Conservation (phyloP, 2,113 vertebrate genomes). For the Ciconia boyciana region DNA sequence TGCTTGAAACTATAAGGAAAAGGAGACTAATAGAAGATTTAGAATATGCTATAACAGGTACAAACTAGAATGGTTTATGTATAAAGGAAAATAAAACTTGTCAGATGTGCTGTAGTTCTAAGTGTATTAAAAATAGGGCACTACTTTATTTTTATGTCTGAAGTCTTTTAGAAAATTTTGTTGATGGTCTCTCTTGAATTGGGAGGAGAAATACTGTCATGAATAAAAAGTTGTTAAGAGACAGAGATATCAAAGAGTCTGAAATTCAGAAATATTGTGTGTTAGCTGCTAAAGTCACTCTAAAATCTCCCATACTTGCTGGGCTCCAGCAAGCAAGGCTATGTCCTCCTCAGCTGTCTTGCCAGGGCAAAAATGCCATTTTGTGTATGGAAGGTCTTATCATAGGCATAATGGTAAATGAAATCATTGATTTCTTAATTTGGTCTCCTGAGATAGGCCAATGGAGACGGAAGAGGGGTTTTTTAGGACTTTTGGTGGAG, state of each 20-base stretch:
- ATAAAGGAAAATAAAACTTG: constrained; percentile 11
- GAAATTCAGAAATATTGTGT: not conserved
- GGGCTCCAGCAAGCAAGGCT: not conserved
- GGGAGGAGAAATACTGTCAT: not conserved
- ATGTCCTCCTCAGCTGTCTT: not conserved
- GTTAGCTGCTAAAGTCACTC: not conserved
- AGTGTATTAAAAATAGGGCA: not conserved
- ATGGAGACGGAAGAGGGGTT: not conserved
- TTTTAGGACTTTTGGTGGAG: not conserved
- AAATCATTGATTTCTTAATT: not conserved
- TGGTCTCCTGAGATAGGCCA: not conserved
- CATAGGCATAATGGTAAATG: not conserved
- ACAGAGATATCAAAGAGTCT: not conserved
- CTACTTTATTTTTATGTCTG: not conserved
- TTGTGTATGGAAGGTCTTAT: not conserved
- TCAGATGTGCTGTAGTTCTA: not conserved
- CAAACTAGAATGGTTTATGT: not conserved
- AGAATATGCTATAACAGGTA: not conserved
- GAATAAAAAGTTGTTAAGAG: not conserved
- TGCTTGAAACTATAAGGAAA: not conserved
- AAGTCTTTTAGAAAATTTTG: not conserved
- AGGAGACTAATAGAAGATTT: not conserved
- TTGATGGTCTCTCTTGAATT: not conserved
- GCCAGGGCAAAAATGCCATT: not conserved
- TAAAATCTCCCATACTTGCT: not conserved